A percentile compares a stretch with the other conserved stretches of the same genome.
Evolutionary conservation across 2,888 invertebrate species (phyloP).

Genomic region (Trissolcus japonicus): DNA sequence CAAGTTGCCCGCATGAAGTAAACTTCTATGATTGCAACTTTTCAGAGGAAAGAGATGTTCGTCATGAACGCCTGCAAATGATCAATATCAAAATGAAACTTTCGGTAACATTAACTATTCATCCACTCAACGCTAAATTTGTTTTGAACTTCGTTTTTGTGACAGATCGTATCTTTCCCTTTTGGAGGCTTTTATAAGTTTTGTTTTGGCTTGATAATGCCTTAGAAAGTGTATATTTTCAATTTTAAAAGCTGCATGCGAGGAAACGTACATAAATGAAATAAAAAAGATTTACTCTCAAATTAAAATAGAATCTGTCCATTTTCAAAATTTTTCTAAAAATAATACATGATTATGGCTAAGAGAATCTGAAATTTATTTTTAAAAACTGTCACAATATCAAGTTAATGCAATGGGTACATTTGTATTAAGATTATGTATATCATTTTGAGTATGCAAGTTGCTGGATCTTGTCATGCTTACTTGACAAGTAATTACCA

Average conservation of each 20-base stretch:
- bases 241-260: too few relatives aligned
- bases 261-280: too few relatives aligned
- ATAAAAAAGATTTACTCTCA: too few relatives aligned
- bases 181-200: background rate
- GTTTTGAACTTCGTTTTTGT: slow-evolving; percentile 25
- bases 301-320: too few relatives aligned
- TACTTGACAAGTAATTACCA: background rate
- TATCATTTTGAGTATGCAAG: too few relatives aligned
- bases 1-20: slow-evolving; percentile 40
- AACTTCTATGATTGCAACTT: slow-evolving; percentile 43
- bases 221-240: too few relatives aligned
- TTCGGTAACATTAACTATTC: slow-evolving; percentile 42
- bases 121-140: slow-evolving; percentile 26
- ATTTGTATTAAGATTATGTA: too few relatives aligned
- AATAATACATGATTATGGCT: too few relatives aligned
- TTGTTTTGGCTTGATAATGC: too few relatives aligned
- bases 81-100: slow-evolving; percentile 50
- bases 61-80: slow-evolving; percentile 36
- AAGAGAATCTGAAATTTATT: too few relatives aligned
- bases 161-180: slow-evolving; percentile 14
- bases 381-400: too few relatives aligned
- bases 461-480: background rate
- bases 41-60: slow-evolving; percentile 27
- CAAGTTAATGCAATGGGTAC: background rate
- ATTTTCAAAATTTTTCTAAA: too few relatives aligned